Base-by-base conservation (phyloP, 2,113 vertebrate species). In the Channa argus region DNA sequence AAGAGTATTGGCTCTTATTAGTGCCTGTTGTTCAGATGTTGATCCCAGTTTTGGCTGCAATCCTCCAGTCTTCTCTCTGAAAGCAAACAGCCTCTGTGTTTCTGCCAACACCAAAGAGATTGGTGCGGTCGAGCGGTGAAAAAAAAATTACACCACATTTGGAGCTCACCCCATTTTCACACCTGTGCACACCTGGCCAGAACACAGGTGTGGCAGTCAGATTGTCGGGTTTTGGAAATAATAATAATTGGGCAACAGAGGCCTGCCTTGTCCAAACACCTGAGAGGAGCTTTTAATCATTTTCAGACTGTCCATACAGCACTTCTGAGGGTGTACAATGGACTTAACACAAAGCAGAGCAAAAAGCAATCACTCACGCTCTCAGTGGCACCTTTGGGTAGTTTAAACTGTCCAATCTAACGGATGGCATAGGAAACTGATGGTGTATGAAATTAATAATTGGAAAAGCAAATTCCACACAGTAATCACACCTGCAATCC, bases 211-310 rank as follows among this genome's bases (percentile, higher is more conserved):
- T 44, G 3, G 53, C 62, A 49, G 47, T 73, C 47, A 49, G 50
- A 71, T 53, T 49, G 43, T 60, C 39, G 44, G 13, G 74, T 72
- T 65, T 24, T 34, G 51, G 69, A 64, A 60, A 59, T 38, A 38
- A 64, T 59, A 73, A 47, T 71, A 81, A 80, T 71, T 67, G 67
- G 69, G 51, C 34, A 24, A 68, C 38, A 43, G 6, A 2, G 8
- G 34, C 68, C 7, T 1, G 49, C 47, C 34, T 52, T 50, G 41
- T 77, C 70, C 12, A 3, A 82, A 61, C 69, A 66, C 24, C 73
- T 43, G 66, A 86, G 41, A 41, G 56, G 58, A 71, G 79, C 74
- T 69, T 77, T 84, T 71, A 46, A 71, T 87, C 74, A 79, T 59
- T 73, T 69, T 78, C 62, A 68, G 52, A 75, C 58, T 65, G 66